Conservation (phyloP, 2,888 invertebrate species). For the Incurvaria masculella region DNA sequence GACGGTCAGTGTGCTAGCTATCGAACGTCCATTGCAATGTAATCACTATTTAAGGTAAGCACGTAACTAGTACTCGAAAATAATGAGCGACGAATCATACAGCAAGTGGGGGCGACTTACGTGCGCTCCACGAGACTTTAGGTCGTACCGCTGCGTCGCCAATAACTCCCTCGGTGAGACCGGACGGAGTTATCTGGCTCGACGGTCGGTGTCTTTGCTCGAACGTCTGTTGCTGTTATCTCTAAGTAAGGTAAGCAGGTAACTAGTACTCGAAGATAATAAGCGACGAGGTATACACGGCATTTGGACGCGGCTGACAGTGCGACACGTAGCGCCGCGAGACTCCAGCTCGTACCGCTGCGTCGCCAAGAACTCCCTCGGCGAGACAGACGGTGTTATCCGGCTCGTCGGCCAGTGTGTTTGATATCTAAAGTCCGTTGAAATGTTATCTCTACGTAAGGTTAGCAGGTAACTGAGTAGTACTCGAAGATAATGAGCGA, state of each 20-base stretch:
- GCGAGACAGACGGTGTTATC: constrained; percentile 87
- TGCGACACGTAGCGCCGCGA: constrained; percentile 70
- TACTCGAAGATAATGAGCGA: too few relatives aligned
- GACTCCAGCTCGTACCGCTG: constrained; percentile 90
- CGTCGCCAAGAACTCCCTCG: constrained; percentile 88
- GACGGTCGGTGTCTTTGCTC: constrained; percentile 76
- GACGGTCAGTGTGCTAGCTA: constrained; percentile 73
- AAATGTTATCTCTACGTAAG: too few relatives aligned
- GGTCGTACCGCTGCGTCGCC: constrained; percentile 87
- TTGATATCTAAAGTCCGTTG: too few relatives aligned
- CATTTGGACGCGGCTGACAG: too few relatives aligned
- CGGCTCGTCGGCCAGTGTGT: constrained; percentile 77
- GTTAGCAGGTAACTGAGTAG: too few relatives aligned
- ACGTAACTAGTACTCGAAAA: constrained; percentile 87
- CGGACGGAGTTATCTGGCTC: constrained; percentile 84
- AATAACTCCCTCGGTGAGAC: constrained; percentile 89
- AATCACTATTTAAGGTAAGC: too few relatives aligned
- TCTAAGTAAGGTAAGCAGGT: too few relatives aligned
- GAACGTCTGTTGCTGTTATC: too few relatives aligned
- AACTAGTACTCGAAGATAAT: too few relatives aligned
- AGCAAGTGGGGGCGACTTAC: constrained; percentile 90
- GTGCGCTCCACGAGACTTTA: constrained; percentile 80
- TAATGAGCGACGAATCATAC: constrained; percentile 80
- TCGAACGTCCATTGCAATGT: too few relatives aligned
- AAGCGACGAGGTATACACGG: too few relatives aligned